Conservation (phyloP, 2,797 vertebrate species). For the Bovichtus diacanthus region DNA sequence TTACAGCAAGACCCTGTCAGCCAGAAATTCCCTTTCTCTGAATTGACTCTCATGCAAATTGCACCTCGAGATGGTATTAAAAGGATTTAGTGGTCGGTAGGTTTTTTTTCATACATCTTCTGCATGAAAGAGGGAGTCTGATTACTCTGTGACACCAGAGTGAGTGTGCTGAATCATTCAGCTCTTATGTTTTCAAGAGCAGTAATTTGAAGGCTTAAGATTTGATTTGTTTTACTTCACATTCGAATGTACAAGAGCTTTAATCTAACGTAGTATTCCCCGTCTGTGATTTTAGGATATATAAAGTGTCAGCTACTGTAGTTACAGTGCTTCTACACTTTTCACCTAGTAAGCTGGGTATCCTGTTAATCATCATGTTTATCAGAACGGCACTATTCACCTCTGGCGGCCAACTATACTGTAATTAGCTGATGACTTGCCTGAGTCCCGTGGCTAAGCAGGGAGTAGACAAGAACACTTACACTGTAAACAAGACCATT, state of each 20-base stretch:
- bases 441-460: constrained; percentile 43
- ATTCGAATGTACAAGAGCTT: constrained; percentile 1
- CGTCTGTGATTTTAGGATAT: not conserved
- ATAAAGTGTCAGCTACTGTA: not conserved
- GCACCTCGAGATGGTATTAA: constrained; percentile 54
- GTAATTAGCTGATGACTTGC: constrained; percentile 66
- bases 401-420: constrained; percentile 50
- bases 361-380: constrained; percentile 61
- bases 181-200: constrained; percentile 52
- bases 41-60: constrained; percentile 58
- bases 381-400: constrained; percentile 42
- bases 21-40: constrained; percentile 67
- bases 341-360: constrained; percentile 6
- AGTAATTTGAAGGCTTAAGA: constrained; percentile 38
- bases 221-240: constrained; percentile 24
- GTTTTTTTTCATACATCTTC: constrained; percentile 47
- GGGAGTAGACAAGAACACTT: constrained; percentile 31
- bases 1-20: constrained; percentile 61
- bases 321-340: not conserved
- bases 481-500: constrained; percentile 47
- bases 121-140: constrained; percentile 45
- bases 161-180: constrained; percentile 72
- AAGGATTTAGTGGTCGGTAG: constrained; percentile 44
- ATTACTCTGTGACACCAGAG: constrained; percentile 47
- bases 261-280: not conserved